Percentiles rank a stretch among this genome's conserved stretches.
phyloP scores from a whole-genome alignment of 1,140 invertebrate genomes.

The Metaphire vulgaris region DNA sequence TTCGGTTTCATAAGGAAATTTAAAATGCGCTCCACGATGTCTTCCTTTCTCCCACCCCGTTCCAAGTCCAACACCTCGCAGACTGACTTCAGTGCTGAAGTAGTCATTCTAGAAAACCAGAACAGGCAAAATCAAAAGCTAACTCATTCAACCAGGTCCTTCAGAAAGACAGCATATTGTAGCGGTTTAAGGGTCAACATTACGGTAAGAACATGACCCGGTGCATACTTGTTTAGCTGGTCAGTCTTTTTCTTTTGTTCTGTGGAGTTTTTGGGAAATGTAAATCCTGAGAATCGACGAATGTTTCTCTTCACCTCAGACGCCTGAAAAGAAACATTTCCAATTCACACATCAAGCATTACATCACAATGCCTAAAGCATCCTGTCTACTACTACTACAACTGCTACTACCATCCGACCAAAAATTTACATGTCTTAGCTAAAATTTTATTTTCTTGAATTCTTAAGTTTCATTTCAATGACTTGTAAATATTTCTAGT shows the following conservation, averaged over 20 bases:
- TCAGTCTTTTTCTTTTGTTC: conserved; percentile 46
- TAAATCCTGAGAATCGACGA: conserved; percentile 50
- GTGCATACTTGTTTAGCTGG: conserved; percentile 48
- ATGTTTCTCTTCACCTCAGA: conserved; percentile 49
- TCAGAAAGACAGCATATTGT: too few species aligned
- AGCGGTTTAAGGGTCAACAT: too few species aligned
- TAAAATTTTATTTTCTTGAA: too few species aligned
- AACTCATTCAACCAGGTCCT: too few species aligned
- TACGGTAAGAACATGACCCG: too few species aligned
- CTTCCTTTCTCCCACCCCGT: conserved; percentile 43
- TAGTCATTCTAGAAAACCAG: conserved; percentile 35
- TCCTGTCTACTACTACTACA: too few species aligned
- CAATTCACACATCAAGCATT: conserved; percentile 3
- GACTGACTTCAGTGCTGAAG: conserved; percentile 39
- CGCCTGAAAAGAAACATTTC: conserved; percentile 36
- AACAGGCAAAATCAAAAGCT: neutral
- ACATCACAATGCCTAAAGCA: too few species aligned
- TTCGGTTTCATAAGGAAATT: conserved; percentile 45
- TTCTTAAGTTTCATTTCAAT: too few species aligned
- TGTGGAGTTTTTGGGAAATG: conserved; percentile 46
- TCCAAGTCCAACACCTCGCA: conserved; percentile 46
- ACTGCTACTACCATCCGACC: too few species aligned
- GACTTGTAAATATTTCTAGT: too few species aligned
- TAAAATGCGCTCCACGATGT: conserved; percentile 42
- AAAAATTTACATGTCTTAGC: too few species aligned